These are phyloP conservation scores for Forbesichthys agassizii DNA, from an alignment of 2,113 vertebrate genomes.

Conservation along the genomic window DNA sequence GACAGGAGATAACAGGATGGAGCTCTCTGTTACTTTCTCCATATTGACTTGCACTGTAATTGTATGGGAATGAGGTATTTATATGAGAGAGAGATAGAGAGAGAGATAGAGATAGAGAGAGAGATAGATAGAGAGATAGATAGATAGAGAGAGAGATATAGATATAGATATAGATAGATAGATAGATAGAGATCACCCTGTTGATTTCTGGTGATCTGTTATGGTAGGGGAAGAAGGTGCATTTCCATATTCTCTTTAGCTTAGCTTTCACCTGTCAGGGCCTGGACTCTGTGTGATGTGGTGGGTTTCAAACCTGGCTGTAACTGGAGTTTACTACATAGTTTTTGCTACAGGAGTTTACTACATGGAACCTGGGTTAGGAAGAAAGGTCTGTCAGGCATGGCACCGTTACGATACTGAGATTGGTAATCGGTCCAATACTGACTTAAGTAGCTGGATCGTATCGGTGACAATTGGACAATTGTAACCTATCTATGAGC, in stretches of 20 bases:
- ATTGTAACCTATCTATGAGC: too few species aligned
- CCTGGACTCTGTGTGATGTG: slow-evolving; percentile 1
- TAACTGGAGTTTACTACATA: slow-evolving; percentile 17
- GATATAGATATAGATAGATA: background rate
- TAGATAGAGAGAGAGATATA: background rate
- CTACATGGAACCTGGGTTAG: background rate
- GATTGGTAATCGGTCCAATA: too few species aligned
- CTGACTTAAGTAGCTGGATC: too few species aligned
- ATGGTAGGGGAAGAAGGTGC: slow-evolving; percentile 7
- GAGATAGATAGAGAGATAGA: background rate
- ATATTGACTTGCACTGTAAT: slow-evolving; percentile 67
- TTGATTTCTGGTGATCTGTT: slow-evolving; percentile 21
- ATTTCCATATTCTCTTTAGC: slow-evolving; percentile 40
- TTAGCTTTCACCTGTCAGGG: slow-evolving; percentile 49
- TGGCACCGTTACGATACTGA: too few species aligned
- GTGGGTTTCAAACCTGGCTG: slow-evolving; percentile 10
- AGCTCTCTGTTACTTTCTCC: slow-evolving; percentile 58
- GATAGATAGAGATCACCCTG: slow-evolving; percentile 2
- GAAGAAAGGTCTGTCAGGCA: background rate
- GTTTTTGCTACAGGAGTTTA: background rate
- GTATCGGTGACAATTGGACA: too few species aligned
- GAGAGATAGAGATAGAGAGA: background rate
- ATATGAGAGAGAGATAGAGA: slow-evolving; percentile 10
- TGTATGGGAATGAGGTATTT: slow-evolving; percentile 55
- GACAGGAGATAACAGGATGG: slow-evolving; percentile 48